A percentile compares a stretch with the other conserved stretches of the same genome.
Evolutionary conservation across 2,797 vertebrate genomes (phyloP).

Genomic region (Thaleichthys pacificus): DNA sequence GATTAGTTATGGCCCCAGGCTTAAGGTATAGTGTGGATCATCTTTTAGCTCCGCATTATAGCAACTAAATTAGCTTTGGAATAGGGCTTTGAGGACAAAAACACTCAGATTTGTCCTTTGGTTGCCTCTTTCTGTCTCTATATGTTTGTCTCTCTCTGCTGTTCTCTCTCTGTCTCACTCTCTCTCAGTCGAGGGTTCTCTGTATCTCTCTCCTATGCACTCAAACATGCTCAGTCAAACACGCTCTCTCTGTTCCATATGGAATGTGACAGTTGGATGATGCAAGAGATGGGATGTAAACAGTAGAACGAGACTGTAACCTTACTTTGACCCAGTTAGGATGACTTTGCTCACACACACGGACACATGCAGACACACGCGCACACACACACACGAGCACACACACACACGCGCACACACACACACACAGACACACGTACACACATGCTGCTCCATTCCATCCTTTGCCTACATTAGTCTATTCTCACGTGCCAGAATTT

Average conservation of each 20-base stretch:
- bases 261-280: conserved; percentile 60
- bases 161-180: neutral
- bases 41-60: conserved; percentile 64
- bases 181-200: no score
- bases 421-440: neutral
- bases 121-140: conserved; percentile 24
- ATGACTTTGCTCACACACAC: conserved; percentile 46
- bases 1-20: conserved; percentile 76
- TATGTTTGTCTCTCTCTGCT: conserved; percentile 27
- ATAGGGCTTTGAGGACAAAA: conserved; percentile 75
- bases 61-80: conserved; percentile 77
- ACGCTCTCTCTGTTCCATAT: conserved; percentile 42
- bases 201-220: neutral
- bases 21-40: conserved; percentile 71
- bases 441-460: conserved; percentile 12
- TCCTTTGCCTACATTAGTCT: neutral
- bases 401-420: conserved; percentile 7
- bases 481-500: conserved; percentile 17
- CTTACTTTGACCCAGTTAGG: conserved; percentile 72
- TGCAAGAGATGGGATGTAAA: conserved; percentile 70
- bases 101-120: conserved; percentile 9
- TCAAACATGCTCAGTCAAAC: no score
- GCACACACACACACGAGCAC: conserved; percentile 1
- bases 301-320: conserved; percentile 67
- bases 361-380: conserved; percentile 24